Conservation (phyloP, 1,140 invertebrate genomes). For the Euschistus heros region DNA sequence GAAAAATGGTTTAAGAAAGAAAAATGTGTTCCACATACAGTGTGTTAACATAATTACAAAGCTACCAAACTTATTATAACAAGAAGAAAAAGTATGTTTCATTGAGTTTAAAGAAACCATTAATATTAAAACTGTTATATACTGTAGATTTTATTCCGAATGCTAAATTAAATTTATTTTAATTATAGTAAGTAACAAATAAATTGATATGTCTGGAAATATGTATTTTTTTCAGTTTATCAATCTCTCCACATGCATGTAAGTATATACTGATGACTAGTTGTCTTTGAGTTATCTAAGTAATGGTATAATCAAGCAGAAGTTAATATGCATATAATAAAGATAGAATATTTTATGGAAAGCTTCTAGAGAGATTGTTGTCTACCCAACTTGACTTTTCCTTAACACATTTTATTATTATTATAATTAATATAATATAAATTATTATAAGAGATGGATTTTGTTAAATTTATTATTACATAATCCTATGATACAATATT, state of each 20-base stretch:
- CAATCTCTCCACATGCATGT: not conserved
- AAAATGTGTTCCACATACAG: too few relatives aligned
- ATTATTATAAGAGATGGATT: too few relatives aligned
- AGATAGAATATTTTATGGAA: not conserved
- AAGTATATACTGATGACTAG: not conserved
- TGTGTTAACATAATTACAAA: not conserved
- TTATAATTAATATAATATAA: too few relatives aligned
- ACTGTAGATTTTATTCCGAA: not conserved
- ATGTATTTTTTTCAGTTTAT: not conserved
- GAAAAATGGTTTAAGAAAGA: too few relatives aligned
- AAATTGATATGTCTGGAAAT: conserved; percentile 4
- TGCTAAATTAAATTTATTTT: not conserved
- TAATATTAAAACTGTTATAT: not conserved
- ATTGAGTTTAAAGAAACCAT: not conserved
- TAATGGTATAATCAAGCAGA: not conserved
- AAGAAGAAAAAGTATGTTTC: not conserved
- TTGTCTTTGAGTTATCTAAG: not conserved
- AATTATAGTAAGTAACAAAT: not conserved
- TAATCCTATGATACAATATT: too few relatives aligned
- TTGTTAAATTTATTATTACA: too few relatives aligned
- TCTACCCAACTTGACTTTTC: too few relatives aligned
- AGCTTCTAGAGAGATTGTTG: not conserved
- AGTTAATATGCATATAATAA: not conserved
- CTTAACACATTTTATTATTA: too few relatives aligned
- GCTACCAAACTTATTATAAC: not conserved